phyloP scores from a whole-genome alignment of 2,797 vertebrate genomes.

The Spondyliosoma cantharus region DNA sequence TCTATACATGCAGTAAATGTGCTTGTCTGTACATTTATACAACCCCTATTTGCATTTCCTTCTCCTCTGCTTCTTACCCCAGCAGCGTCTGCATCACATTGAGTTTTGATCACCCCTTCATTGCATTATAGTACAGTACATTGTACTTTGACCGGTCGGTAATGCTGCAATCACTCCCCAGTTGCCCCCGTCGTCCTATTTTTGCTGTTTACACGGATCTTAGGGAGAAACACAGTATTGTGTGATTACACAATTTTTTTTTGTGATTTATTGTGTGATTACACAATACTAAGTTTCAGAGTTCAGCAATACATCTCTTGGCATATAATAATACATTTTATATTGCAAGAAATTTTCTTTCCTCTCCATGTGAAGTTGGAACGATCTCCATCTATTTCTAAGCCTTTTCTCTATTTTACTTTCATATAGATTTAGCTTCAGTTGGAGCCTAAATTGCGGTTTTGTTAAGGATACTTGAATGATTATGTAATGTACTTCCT shows the following conservation, averaged over 20 bases:
- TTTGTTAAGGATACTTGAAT: neutral
- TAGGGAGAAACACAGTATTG: neutral
- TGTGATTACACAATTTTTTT: neutral
- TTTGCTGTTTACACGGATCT: neutral
- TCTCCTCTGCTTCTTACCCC: neutral
- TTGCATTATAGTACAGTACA: neutral
- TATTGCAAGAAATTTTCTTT: slow-evolving; percentile 1
- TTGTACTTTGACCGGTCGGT: neutral
- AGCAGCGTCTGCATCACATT: neutral
- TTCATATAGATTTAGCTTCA: neutral
- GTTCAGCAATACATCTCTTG: neutral
- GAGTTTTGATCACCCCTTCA: neutral
- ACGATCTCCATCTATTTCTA: neutral
- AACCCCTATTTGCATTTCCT: neutral
- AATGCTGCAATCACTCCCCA: neutral
- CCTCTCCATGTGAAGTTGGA: neutral
- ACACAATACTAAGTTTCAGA: neutral
- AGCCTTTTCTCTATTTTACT: neutral
- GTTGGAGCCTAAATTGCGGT: neutral
- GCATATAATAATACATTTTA: neutral
- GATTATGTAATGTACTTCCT: neutral
- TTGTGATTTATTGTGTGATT: neutral
- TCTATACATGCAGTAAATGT: too few relatives aligned
- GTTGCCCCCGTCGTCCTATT: neutral
- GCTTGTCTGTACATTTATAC: too few relatives aligned